Evolutionary conservation across 2,113 vertebrate species (phyloP), one percentile per base, ranked within the genome.

Genomic region (Emydocephalus ijimae): DNA sequence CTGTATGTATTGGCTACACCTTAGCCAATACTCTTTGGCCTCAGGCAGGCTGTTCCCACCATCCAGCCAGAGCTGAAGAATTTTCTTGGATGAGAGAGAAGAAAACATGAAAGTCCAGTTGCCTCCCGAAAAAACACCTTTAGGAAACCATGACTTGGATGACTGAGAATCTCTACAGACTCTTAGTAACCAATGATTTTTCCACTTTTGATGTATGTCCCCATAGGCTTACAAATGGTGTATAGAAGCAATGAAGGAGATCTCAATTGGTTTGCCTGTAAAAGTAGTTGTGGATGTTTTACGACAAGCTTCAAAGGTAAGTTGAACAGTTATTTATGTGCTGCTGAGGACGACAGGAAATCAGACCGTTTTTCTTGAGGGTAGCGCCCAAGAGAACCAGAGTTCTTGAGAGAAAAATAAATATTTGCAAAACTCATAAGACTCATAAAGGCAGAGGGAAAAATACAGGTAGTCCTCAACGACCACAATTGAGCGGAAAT

Each of bases 201-300:
- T 74, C 90, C 90, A 86, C 74, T 5, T 89, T 92, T 34, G 1
- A 85, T 12, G 0, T 43, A n/a, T 86, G 48, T 50, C 20, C 94
- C 93, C 90, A 43, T 96, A 99, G 99, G 99, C 99, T n/a, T 99
- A 99, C 89, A 98, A 98, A 94, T 99, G 99, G 99, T 99, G 99
- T 95, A 99, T 99, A 98, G 99, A 99, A 96, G 99, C 99, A 89
- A 99, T 99, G 99, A 99, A 98, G 97, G 99, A 99, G 97, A 99
- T 99, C 93, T 99, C 98, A 29, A 97, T 98, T 21, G 98, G 99
- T 45, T 97, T 99, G 94, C 99, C 99, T 92, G 98, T 99, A 0
- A 99, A 99, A 97, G 99, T 99, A 21, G 98, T 99, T 87, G 99
- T 99, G 92, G 99, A 99, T 97, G 99, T 99, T 94, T 97, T 99